A percentile compares a stretch with the other conserved stretches of the same genome.
phyloP scores from a whole-genome alignment of 2,797 vertebrate genomes.

The Ataeniobius toweri region DNA sequence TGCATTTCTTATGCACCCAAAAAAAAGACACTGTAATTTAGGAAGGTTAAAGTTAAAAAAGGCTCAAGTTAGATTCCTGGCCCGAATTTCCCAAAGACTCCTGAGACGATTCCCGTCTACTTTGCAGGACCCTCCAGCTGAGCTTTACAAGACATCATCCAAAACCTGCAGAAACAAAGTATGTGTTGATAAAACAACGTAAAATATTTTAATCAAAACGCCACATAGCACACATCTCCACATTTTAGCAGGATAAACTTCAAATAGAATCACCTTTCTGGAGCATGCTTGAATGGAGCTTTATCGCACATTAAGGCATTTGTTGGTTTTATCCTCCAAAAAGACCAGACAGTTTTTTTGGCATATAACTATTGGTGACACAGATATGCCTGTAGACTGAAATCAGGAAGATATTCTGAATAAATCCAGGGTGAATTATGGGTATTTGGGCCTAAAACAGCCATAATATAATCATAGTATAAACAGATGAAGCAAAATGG shows the following conservation, averaged over 20 bases:
- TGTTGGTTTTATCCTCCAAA: neutral
- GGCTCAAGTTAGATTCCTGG: constrained; percentile 48
- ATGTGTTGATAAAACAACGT: neutral
- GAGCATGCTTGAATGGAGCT: neutral
- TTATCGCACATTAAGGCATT: neutral
- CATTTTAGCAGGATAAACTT: neutral
- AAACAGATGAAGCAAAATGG: no score
- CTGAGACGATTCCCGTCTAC: constrained; percentile 61
- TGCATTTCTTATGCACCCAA: constrained; percentile 31
- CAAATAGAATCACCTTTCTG: neutral
- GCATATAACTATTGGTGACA: no score
- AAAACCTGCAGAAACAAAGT: constrained; percentile 43
- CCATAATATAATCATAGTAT: no score
- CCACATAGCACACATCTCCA: neutral
- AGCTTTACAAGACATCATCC: constrained; percentile 30
- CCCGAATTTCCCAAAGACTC: constrained; percentile 44
- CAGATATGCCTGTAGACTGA: no score
- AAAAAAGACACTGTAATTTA: constrained; percentile 14
- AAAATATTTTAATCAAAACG: neutral
- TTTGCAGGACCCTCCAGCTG: constrained; percentile 36
- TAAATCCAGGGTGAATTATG: no score
- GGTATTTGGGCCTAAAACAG: no score
- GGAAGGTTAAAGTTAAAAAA: constrained; percentile 27
- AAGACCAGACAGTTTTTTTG: neutral
- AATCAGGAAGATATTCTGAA: no score